A percentile compares a stretch with the other conserved stretches of the same genome.
phyloP scores from a whole-genome alignment of 2,113 vertebrate species.

The Larimichthys crocea region DNA sequence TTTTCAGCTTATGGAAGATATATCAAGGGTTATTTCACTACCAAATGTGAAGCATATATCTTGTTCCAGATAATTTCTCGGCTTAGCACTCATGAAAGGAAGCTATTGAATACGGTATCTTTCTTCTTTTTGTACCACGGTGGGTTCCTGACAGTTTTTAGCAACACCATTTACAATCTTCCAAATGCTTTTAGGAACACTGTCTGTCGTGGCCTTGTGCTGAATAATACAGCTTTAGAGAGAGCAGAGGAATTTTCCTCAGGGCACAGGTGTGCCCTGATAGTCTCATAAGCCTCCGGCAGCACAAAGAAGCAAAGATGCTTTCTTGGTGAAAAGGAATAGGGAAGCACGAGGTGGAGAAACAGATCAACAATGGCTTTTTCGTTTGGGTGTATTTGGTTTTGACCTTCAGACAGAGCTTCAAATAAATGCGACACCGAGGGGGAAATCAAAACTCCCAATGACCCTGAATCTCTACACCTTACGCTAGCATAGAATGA shows the following conservation, averaged over 20 bases:
- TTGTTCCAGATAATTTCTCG: conserved; percentile 40
- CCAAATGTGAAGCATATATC: conserved; percentile 37
- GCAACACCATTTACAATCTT: conserved; percentile 74
- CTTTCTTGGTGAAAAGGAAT: conserved; percentile 77
- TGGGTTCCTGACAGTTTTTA: conserved; percentile 70
- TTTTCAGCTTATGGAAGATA: not conserved
- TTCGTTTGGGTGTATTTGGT: conserved; percentile 74
- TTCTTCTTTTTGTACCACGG: conserved; percentile 42
- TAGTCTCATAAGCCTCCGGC: conserved; percentile 76
- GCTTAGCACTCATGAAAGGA: conserved; percentile 33
- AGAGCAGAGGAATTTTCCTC: conserved; percentile 78
- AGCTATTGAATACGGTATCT: conserved; percentile 55
- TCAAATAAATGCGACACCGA: conserved; percentile 73
- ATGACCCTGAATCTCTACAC: conserved; percentile 75
- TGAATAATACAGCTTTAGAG: conserved; percentile 80
- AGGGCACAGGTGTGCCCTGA: conserved; percentile 79
- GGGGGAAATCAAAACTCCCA: conserved; percentile 69
- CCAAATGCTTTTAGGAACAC: conserved; percentile 75
- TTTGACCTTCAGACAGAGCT: conserved; percentile 78
- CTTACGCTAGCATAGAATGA: conserved; percentile 45
- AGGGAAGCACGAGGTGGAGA: conserved; percentile 70
- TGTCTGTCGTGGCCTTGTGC: conserved; percentile 76
- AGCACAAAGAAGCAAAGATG: conserved; percentile 78
- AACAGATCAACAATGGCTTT: conserved; percentile 76
- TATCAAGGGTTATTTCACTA: conserved; percentile 33